A percentile compares a stretch with the other conserved stretches of the same genome.
phyloP scores from a whole-genome alignment of 2,113 vertebrate species.

The Neolamprologus cancellatus region DNA sequence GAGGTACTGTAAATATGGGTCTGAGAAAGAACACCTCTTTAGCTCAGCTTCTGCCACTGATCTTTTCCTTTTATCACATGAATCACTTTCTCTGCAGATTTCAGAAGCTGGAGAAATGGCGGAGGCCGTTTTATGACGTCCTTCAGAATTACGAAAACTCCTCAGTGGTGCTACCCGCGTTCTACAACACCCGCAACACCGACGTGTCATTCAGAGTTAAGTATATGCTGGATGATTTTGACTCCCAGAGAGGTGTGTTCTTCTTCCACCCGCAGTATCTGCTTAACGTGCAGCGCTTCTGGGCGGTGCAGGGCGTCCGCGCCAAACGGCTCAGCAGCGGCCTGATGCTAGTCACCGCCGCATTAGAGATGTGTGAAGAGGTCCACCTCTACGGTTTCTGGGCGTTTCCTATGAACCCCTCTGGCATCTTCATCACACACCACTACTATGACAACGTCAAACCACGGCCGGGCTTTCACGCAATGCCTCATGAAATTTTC shows the following conservation, averaged over 20 bases:
- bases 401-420: conserved; percentile 96
- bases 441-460: conserved; percentile 99
- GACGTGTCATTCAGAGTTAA: conserved; percentile 94
- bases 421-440: conserved; percentile 90
- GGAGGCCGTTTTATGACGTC: conserved; percentile 88
- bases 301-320: conserved; percentile 87
- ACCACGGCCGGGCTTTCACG: conserved; percentile 95
- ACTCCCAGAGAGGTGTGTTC: conserved; percentile 83
- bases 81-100: conserved; percentile 70
- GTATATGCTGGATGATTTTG: conserved; percentile 92
- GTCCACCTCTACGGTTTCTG: conserved; percentile 98
- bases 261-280: conserved; percentile 98
- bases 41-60: not conserved
- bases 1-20: conserved; percentile 69
- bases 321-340: conserved; percentile 93
- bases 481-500: conserved; percentile 96
- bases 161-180: conserved; percentile 90
- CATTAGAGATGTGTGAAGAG: conserved; percentile 92
- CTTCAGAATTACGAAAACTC: conserved; percentile 91
- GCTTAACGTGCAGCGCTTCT: conserved; percentile 91
- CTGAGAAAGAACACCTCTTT: not conserved
- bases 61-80: not conserved
- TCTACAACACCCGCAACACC: conserved; percentile 96
- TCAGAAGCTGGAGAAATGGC: conserved; percentile 95
- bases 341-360: conserved; percentile 91